A percentile compares a stretch with the other conserved stretches of the same genome.
These are phyloP conservation scores for Sebastes elongatus DNA, from an alignment of 2,797 vertebrate genomes.

Conservation along the genomic window DNA sequence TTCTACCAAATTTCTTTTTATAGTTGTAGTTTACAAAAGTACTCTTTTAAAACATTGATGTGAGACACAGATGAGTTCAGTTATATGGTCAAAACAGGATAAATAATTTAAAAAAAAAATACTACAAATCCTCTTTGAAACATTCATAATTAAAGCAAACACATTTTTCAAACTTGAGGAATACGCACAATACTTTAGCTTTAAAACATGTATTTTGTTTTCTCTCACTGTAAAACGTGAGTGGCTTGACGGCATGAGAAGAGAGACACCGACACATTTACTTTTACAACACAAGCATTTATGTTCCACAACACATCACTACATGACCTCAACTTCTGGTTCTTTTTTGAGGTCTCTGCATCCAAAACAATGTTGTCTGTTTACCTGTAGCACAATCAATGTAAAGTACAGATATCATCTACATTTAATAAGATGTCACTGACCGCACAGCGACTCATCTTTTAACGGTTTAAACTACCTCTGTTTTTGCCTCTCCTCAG, in stretches of 20 bases:
- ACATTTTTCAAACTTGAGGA: not conserved
- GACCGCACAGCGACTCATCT: slow-evolving; percentile 33
- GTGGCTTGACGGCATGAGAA: not conserved
- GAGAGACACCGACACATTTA: slow-evolving; percentile 23
- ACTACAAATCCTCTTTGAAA: not conserved
- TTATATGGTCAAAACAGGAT: not conserved
- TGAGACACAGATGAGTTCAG: not conserved
- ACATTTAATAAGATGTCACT: slow-evolving; percentile 10
- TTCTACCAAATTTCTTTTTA: not conserved
- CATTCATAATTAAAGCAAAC: not conserved
- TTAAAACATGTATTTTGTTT: not conserved
- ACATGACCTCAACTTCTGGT: slow-evolving; percentile 5
- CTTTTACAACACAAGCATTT: slow-evolving; percentile 60
- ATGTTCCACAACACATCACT: slow-evolving; percentile 4
- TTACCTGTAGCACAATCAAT: slow-evolving; percentile 16
- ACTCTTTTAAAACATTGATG: not conserved
- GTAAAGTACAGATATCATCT: slow-evolving; percentile 11
- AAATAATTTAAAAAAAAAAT: not conserved
- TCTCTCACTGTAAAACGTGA: not conserved
- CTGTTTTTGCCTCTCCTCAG: slow-evolving; percentile 61
- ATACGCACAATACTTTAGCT: not conserved
- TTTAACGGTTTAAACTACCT: slow-evolving; percentile 74
- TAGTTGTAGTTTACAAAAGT: not conserved
- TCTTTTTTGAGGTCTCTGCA: slow-evolving; percentile 14
- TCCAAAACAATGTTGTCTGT: slow-evolving; percentile 14